phyloP scores from a whole-genome alignment of 2,113 vertebrate species.

The Dromaius novaehollandiae region DNA sequence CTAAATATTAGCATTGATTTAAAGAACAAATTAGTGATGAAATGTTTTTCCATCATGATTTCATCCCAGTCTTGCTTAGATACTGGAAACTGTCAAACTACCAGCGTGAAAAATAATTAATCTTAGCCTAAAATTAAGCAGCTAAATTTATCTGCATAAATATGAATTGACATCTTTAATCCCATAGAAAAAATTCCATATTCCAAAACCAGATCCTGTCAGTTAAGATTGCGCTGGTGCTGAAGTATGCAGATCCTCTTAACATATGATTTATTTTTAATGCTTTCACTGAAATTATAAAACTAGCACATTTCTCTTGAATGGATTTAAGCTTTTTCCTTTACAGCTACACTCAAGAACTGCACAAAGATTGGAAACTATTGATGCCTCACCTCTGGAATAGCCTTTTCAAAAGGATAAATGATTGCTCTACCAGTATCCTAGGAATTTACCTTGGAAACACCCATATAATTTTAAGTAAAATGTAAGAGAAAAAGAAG shows the following conservation, averaged over 20 bases:
- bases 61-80: background rate
- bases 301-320: background rate
- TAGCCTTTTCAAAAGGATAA: background rate
- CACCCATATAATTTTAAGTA: background rate
- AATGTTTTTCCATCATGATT: conserved; percentile 10
- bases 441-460: background rate
- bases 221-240: conserved; percentile 15
- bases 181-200: conserved; percentile 1
- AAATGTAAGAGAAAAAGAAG: background rate
- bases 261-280: conserved; percentile 53
- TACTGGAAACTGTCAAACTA: conserved; percentile 12
- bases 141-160: conserved; percentile 46
- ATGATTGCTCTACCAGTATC: background rate
- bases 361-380: background rate
- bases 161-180: conserved; percentile 44
- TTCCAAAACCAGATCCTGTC: conserved; percentile 25
- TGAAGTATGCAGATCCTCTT: conserved; percentile 43
- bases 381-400: background rate
- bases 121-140: conserved; percentile 40
- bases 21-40: conserved; percentile 24
- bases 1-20: conserved; percentile 18
- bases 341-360: background rate
- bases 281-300: conserved; percentile 29
- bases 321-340: background rate
- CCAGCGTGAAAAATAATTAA: conserved; percentile 19